phyloP scores from a whole-genome alignment of 2,797 vertebrate species.

The Coluber constrictor region DNA sequence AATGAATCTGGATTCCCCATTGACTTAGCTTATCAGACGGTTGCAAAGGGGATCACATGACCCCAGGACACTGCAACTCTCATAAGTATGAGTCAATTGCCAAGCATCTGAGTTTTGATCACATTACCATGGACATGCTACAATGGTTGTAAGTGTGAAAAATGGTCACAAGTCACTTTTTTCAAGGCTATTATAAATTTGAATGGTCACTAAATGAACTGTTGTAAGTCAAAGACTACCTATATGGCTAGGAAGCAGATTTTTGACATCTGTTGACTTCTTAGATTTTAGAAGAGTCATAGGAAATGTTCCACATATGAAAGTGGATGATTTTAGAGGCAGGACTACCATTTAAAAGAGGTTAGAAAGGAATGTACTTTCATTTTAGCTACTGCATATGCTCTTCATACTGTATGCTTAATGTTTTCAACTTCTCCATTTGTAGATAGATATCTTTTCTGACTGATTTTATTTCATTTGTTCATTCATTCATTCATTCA shows the following conservation, averaged over 20 bases:
- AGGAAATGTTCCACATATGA: background rate
- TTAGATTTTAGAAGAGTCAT: background rate
- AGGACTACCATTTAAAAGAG: background rate
- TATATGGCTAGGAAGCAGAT: background rate
- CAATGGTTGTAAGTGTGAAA: background rate
- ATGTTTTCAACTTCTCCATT: slow-evolving; percentile 34
- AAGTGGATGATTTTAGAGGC: background rate
- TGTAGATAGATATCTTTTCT: slow-evolving; percentile 49
- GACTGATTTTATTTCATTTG: slow-evolving; percentile 66
- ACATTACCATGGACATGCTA: background rate
- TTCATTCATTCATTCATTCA: slow-evolving; percentile 9
- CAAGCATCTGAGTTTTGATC: background rate
- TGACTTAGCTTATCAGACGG: no score
- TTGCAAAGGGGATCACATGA: no score
- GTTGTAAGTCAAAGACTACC: background rate
- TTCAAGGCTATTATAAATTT: background rate
- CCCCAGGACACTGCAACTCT: no score
- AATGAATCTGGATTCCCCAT: background rate
- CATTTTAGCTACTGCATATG: background rate
- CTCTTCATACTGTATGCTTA: background rate
- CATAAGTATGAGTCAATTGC: no score
- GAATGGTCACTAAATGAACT: background rate
- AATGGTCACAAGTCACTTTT: background rate
- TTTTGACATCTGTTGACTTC: background rate
- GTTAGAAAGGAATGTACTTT: background rate